A percentile compares a stretch with the other conserved stretches of the same genome.
Conservation (phyloP, 2,888 invertebrate genomes). For the Fragum whitleyi region DNA sequence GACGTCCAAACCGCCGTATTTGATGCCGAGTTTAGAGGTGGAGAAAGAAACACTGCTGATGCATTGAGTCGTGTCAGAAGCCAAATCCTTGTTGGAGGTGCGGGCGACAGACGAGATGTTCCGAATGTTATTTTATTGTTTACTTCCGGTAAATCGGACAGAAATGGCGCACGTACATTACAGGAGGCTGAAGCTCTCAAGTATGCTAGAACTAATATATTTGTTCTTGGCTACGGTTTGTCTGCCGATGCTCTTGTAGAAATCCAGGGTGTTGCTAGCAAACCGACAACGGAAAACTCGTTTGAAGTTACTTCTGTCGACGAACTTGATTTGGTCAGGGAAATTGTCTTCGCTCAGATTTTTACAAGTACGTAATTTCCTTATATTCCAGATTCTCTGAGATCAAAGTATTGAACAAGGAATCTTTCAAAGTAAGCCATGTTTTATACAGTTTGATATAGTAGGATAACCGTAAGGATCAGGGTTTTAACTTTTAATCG, state of each 20-base stretch:
- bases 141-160: slow-evolving; percentile 71
- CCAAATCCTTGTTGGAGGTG: slow-evolving; percentile 69
- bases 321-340: slow-evolving; percentile 67
- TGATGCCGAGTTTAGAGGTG: slow-evolving; percentile 57
- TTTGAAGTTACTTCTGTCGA: slow-evolving; percentile 53
- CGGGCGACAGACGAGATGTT: slow-evolving; percentile 62
- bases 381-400: not conserved
- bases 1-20: slow-evolving; percentile 61
- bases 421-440: no score
- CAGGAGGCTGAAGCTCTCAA: slow-evolving; percentile 71
- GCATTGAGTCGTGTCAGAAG: slow-evolving; percentile 66
- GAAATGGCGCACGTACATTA: slow-evolving; percentile 57
- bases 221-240: slow-evolving; percentile 67
- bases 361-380: slow-evolving; percentile 72
- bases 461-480: no score
- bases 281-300: slow-evolving; percentile 67
- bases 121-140: slow-evolving; percentile 71
- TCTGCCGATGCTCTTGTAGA: slow-evolving; percentile 60
- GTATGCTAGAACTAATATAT: slow-evolving; percentile 68
- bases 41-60: slow-evolving; percentile 70
- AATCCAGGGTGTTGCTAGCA: slow-evolving; percentile 60
- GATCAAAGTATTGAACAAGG: not conserved
- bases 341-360: slow-evolving; percentile 71
- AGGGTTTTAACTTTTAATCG: no score
- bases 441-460: no score